Base-by-base conservation (phyloP, 2,797 vertebrate species). In the Nyctalus aviator region DNA sequence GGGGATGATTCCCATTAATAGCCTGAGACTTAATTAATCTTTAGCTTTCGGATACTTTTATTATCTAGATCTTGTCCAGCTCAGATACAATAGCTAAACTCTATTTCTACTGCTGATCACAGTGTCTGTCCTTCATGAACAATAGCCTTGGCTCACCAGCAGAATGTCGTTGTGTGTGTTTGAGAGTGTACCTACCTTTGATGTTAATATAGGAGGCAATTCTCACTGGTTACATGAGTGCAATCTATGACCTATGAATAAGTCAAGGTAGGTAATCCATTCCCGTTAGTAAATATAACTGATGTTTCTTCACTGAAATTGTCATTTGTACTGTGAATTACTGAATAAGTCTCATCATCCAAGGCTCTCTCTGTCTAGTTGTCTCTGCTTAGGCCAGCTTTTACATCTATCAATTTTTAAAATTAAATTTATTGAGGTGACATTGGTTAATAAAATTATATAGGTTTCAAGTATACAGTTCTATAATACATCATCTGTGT, bases 1-100 rank as follows among this genome's bases (percentile, higher is more conserved):
- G 71, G 48, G 30, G 25, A 12, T 66, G 64, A 81, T 91, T 87
- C 72, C 71, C 72, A 66, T 83, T 93, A 90, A 78, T 69, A 88
- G 66, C 53, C 53, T 50, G n/a, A 82, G 77, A 66, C 14, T 35
- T 85, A 83, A 95, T 89, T 69, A 79, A 87, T 89, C 87, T 88
- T 83, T 27, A 32, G 35, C 73, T 84, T 86, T 94, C 71, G 82
- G 77, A 59, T 83, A 64, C 17, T 57, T 71, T 78, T 50, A 73
- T 90, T 76, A 32, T 87, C 62, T 91, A 71, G 32, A 48, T 75
- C 35, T 77, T 68, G 12, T 68, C 32, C 11, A 37, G 27, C 10
- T 69, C 57, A 48, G 78, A 25, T 6, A 27, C 13, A 9, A 27
- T 30, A 55, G 77, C 41, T 46, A 13, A 25, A n/a, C 46, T 53